These are phyloP conservation scores for Lophotriccus pileatus DNA, from an alignment of 2,797 vertebrate genomes.

Conservation along the genomic window DNA sequence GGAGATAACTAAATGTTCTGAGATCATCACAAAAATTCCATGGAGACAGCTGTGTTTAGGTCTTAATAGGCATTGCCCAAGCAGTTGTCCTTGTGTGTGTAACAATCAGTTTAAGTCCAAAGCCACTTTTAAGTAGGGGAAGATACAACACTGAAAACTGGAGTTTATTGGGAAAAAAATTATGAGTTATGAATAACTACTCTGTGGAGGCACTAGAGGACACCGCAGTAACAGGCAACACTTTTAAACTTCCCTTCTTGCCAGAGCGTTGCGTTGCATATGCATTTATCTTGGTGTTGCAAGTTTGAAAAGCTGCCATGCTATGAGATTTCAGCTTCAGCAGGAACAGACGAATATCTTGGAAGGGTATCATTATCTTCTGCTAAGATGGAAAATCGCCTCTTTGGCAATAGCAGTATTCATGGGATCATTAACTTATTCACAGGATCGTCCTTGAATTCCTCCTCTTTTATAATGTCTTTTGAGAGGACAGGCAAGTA, in stretches of 20 bases:
- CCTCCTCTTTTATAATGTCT: constrained; percentile 16
- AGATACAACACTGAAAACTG: neutral
- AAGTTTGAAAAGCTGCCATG: constrained; percentile 15
- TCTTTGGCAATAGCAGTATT: constrained; percentile 7
- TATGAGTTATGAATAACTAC: neutral
- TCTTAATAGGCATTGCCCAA: neutral
- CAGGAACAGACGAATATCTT: neutral
- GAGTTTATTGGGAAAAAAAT: neutral
- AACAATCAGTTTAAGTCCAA: neutral
- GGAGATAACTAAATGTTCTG: neutral
- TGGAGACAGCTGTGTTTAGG: neutral
- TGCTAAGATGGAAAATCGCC: neutral
- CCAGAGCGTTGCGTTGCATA: neutral
- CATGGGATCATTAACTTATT: constrained; percentile 20
- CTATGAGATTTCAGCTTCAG: neutral
- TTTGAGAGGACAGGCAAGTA: constrained; percentile 67
- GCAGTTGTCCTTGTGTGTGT: neutral
- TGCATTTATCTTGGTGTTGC: neutral
- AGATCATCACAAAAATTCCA: neutral
- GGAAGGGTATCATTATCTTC: neutral
- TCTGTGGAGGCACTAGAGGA: constrained; percentile 52
- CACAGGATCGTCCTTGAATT: neutral
- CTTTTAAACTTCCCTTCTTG: neutral
- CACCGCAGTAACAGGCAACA: neutral
- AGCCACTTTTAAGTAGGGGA: neutral